Base-by-base conservation (phyloP, 2,888 invertebrate species). In the Deilephila porcellus region DNA sequence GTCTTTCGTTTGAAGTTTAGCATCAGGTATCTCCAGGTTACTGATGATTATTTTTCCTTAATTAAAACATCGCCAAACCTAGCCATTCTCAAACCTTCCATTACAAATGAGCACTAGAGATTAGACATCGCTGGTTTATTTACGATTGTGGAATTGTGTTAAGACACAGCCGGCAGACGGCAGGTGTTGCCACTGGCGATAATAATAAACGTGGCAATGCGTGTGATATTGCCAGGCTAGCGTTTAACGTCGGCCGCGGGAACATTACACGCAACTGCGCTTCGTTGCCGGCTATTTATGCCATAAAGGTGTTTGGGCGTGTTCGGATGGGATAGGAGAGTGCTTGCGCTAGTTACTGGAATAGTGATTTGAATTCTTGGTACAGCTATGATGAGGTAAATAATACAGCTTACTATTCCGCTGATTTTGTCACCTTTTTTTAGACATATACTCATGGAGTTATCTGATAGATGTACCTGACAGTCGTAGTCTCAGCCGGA, bases 291-390 rank as follows among this genome's bases (percentile, higher is more conserved):
- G 76, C 82, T 86, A 82, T 87, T 86, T 86, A 86, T 86, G 86
- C 84, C 79, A 82, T 83, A 84, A 87, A 88, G 88, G 88, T 87
- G 83, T 80, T 78, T 74, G 77, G 78, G 78, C 75, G 73, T 75
- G 75, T 81, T 82, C 74, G 72, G 17, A 75, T 64, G 4, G 63
- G 75, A 52, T n/a, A 70, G 29, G 52, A 64, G 34, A 59, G 29
- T 74, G 60, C 11, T 45, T 45, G 45, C 53, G 63, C 56, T n/a
- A 70, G 53, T 70, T 29, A 17, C 62, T 62, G 34, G 34, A 34
- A 34, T 34, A 7, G 19, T 32, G 78, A 79, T 34, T 71, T n/a
- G 56, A 34, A 70, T 17, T 53, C 25, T 17, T 37, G 45, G 45
- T 11, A 45, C 45, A 45, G 45, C 45, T 3, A 14, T 45, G 11